Base-by-base conservation (phyloP, 2,113 vertebrate species). In the Puntigrus tetrazona region DNA sequence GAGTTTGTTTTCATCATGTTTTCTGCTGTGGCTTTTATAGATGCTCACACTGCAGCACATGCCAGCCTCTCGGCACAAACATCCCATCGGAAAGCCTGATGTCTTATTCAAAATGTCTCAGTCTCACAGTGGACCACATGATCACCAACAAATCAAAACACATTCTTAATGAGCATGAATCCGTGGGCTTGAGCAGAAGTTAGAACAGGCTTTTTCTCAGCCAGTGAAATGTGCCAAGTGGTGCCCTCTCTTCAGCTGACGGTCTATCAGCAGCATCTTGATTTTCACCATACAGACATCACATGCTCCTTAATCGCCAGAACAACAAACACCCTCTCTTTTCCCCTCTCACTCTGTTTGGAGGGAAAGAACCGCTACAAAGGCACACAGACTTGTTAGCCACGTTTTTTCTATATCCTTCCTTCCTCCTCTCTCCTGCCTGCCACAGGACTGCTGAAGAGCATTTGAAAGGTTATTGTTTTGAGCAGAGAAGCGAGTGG, bases 361-460 rank as follows among this genome's bases (percentile, higher is more conserved):
- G 4, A 43, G 78, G 57, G 82, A 85, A 75, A 79, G 52, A 84
- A 78, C 87, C 88, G 85, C 88, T 88, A 74, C 45, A 6, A 70
- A 50, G 14, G 18, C 76, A 78, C 57, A 83, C 76, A 81, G 45
- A 89, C 85, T 82, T 87, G 73, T 79, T 78, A 69, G 90, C 92
- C 89, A 81, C 72, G 4, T 88, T 84, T 86, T 89, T 27, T 31
- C 36, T 22, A 70, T 83, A 81, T 92, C 89, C 87, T 92, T 91
- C 87, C 89, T 90, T 90, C 83, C 77, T 65, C 14, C 25, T 78
- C 84, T 78, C 84, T 36, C 83, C 69, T 76, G 31, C 77, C 79
- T 50, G 50, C 13, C 36, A 22, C n/a, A 34, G 27, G 43, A 84
- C 75, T 73, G 38, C 27, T 73, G 31, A 29, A 55, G 59, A 75